Percentiles rank a stretch among this genome's conserved stretches.
Evolutionary conservation across 2,888 invertebrate species (phyloP).

Genomic region (Entomobrya proxima): DNA sequence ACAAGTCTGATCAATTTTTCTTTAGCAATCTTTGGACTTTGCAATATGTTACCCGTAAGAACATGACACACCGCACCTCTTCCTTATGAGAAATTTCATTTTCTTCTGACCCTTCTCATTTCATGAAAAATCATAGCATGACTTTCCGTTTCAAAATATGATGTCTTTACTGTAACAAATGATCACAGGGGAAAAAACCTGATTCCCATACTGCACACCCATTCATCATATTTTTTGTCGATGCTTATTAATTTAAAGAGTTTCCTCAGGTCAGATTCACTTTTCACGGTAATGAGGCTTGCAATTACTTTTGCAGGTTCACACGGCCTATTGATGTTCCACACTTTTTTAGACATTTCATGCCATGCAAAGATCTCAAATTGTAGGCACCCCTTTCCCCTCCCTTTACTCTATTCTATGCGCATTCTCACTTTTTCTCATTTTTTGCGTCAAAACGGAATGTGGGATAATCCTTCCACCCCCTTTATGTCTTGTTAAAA

Average conservation of each 20-base stretch:
- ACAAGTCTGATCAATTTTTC: neutral
- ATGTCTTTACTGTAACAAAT: constrained; percentile 9
- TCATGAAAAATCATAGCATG: neutral
- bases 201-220: constrained; percentile 32
- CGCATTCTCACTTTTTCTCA: constrained; percentile 2
- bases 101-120: neutral
- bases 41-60: neutral
- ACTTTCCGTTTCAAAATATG: constrained; percentile 57
- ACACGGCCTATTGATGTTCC: constrained; percentile 42
- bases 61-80: neutral
- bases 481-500: neutral
- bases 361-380: constrained; percentile 3
- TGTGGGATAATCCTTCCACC: constrained; percentile 52
- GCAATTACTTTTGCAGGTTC: constrained; percentile 6
- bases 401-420: neutral
- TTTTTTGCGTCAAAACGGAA: constrained; percentile 41
- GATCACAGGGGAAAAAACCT: constrained; percentile 37
- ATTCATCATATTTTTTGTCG: neutral
- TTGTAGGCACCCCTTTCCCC: neutral
- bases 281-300: constrained; percentile 36
- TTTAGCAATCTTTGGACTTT: neutral
- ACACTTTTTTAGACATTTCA: neutral
- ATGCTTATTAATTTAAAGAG: neutral
- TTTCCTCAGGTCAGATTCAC: constrained; percentile 59
- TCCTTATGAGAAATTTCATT: neutral